phyloP scores from a whole-genome alignment of 2,113 vertebrate genomes.

The Nestor notabilis region DNA sequence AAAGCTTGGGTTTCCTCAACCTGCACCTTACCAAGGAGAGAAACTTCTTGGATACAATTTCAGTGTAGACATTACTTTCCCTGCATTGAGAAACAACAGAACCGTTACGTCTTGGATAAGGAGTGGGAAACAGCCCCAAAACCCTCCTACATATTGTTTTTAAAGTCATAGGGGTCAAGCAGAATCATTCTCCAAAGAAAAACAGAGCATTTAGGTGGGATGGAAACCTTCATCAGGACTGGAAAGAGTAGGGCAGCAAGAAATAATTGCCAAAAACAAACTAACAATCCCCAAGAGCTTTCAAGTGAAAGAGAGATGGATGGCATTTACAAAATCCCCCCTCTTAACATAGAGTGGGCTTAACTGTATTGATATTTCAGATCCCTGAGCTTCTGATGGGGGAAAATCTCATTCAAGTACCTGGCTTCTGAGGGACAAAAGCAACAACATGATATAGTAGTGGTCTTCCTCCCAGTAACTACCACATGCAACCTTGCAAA shows the following conservation, averaged over 20 bases:
- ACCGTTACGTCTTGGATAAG: background rate
- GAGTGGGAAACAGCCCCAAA: background rate
- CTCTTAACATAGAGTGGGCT: background rate
- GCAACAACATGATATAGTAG: background rate
- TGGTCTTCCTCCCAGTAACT: background rate
- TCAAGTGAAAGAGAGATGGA: background rate
- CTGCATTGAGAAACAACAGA: background rate
- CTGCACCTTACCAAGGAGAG: background rate
- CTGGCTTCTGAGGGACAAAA: background rate
- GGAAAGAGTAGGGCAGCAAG: background rate
- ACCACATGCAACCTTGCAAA: background rate
- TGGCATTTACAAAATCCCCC: background rate
- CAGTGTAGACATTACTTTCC: background rate
- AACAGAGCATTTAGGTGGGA: background rate
- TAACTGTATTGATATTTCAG: background rate
- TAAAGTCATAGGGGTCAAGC: background rate
- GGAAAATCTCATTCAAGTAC: background rate
- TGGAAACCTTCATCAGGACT: background rate
- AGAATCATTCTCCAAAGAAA: background rate
- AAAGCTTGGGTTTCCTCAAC: conserved; percentile 24
- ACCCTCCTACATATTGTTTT: background rate
- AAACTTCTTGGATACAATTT: conserved; percentile 9
- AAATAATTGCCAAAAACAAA: background rate
- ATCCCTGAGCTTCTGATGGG: background rate
- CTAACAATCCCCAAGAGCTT: background rate